Percentiles rank a stretch among this genome's conserved stretches.
phyloP scores from a whole-genome alignment of 2,888 invertebrate genomes.

The Leucoma salicis region DNA sequence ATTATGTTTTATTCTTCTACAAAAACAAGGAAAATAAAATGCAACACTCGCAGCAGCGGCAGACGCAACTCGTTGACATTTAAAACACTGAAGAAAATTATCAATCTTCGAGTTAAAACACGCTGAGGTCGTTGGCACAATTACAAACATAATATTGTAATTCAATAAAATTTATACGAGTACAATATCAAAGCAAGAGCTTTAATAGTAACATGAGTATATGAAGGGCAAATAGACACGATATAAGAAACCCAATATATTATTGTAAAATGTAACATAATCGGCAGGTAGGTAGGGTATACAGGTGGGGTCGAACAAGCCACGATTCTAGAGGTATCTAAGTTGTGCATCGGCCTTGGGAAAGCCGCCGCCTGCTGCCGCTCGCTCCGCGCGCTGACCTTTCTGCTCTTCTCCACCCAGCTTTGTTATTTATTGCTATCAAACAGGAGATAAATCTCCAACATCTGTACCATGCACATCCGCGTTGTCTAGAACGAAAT shows the following conservation, averaged over 20 bases:
- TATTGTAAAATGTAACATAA: slow-evolving; percentile 12
- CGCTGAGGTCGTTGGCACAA: too few relatives aligned
- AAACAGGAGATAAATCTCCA: slow-evolving; percentile 62
- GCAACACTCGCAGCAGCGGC: too few relatives aligned
- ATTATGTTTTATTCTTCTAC: too few relatives aligned
- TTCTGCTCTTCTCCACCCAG: slow-evolving; percentile 57
- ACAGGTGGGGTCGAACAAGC: slow-evolving; percentile 62
- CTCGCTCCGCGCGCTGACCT: slow-evolving; percentile 51
- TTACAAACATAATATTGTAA: background rate
- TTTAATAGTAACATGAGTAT: slow-evolving; percentile 1
- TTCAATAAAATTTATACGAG: too few relatives aligned
- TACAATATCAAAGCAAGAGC: too few relatives aligned
- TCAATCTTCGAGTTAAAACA: too few relatives aligned
- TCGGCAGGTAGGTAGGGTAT: slow-evolving; percentile 33
- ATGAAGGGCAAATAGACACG: background rate
- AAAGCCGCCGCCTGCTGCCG: slow-evolving; percentile 49
- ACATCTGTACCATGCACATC: slow-evolving; percentile 60
- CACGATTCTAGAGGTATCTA: slow-evolving; percentile 59
- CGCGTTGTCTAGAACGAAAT: slow-evolving; percentile 56
- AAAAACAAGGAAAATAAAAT: too few relatives aligned
- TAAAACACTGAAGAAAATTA: too few relatives aligned
- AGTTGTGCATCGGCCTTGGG: slow-evolving; percentile 70
- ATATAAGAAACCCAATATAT: background rate
- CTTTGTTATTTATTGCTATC: slow-evolving; percentile 63
- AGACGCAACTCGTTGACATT: too few relatives aligned